Conservation (phyloP, 1,140 invertebrate species). For the Nasonia giraulti region DNA sequence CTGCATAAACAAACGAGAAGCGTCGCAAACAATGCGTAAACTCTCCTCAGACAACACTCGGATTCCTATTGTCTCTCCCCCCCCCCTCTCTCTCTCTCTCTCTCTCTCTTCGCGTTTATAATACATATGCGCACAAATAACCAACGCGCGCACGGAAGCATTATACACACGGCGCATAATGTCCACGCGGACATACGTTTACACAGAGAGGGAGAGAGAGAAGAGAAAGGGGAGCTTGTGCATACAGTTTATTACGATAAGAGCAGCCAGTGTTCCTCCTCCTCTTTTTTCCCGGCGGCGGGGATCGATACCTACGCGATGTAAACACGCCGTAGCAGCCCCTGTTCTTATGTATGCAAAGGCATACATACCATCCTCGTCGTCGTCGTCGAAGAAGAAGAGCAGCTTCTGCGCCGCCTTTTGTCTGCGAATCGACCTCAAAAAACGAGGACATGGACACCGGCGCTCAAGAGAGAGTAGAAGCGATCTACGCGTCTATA, state of each 20-base stretch:
- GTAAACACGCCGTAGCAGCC: conserved; percentile 15
- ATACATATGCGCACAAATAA: not conserved
- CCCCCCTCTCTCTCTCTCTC: too few species aligned
- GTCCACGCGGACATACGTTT: not conserved
- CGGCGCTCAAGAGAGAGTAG: too few species aligned
- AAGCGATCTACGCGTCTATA: too few species aligned
- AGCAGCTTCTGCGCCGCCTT: not conserved
- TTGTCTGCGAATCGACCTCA: conserved; percentile 13
- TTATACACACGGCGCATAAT: not conserved
- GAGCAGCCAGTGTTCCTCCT: not conserved
- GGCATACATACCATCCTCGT: too few species aligned
- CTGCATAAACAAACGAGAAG: not conserved
- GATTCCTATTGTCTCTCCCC: not conserved
- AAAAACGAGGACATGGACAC: conserved; percentile 6
- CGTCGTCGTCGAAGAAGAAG: not conserved
- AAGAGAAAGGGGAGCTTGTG: not conserved
- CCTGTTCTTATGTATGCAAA: not conserved
- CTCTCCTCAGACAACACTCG: not conserved
- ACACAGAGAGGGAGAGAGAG: too few species aligned
- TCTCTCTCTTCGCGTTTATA: not conserved
- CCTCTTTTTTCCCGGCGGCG: not conserved
- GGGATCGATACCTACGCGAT: conserved; percentile 20
- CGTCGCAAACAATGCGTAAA: too few species aligned
- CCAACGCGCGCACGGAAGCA: not conserved
- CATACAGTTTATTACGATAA: conserved; percentile 21